phyloP scores from a whole-genome alignment of 2,797 vertebrate genomes.

The Dryobates pubescens region DNA sequence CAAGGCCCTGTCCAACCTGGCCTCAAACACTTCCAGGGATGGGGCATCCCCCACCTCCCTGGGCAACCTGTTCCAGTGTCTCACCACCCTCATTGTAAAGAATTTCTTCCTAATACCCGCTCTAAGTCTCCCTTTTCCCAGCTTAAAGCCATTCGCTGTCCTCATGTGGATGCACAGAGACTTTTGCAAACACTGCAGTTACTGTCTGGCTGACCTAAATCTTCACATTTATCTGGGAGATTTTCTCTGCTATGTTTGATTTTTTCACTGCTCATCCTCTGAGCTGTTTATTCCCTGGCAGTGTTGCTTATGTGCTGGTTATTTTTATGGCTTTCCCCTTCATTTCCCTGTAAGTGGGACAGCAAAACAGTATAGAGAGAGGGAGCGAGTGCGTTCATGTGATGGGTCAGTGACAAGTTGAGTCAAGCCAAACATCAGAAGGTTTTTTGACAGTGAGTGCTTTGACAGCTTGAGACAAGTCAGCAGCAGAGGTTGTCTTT shows the following conservation, averaged over 20 bases:
- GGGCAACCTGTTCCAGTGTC: no score
- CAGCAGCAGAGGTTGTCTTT: neutral
- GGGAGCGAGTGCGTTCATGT: neutral
- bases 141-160: no score
- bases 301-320: neutral
- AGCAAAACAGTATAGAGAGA: neutral
- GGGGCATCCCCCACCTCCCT: no score
- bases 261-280: neutral
- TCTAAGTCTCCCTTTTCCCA: no score
- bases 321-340: neutral
- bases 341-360: neutral
- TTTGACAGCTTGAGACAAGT: neutral
- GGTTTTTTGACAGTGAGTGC: neutral
- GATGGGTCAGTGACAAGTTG: neutral
- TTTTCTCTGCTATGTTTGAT: neutral
- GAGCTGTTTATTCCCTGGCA: neutral
- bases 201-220: conserved; percentile 32
- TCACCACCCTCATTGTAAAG: no score
- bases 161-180: neutral
- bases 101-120: no score
- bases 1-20: no score
- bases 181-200: conserved; percentile 36
- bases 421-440: neutral
- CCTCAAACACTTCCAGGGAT: no score
- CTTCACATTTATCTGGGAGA: conserved; percentile 15